Evolutionary conservation across 35 echinoderm and acorn worm genomes (phyloP), one percentile per base, ranked within the genome.

Genomic region (Ophioderma brevispina): DNA sequence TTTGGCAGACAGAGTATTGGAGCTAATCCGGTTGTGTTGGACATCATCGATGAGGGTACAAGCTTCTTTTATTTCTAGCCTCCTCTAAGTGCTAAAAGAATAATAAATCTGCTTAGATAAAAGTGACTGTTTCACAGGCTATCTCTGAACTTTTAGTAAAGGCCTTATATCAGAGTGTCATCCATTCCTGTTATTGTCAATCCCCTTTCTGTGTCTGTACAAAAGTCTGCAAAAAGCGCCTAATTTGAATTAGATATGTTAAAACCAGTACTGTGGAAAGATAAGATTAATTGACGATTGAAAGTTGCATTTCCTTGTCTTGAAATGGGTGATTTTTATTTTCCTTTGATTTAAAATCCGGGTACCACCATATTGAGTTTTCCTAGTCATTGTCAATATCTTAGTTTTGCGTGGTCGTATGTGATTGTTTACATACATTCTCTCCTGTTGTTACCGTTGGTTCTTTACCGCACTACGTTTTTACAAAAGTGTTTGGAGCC

Each of bases 1-100:
- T 89, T 63, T 89, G 87, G 87, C 23, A 55, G n/a, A n/a, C n/a
- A n/a, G 32, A 25, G 13, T 28, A 89, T 82, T 75, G 35, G 37
- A 40, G 87, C 87, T 34, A 56, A 50, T 35, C 79, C 38, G 36
- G 78, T 39, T 36, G 87, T 89, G 21, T 35, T 82, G 34, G 78
- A 89, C 40, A 40, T 82, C 11, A 89, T 64, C 31, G 46, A 21
- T 13, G 23, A 25, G 78, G 87, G 31, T 82, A 82, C 55, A 89
- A 81, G 38, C 34, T 89, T 78, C 78, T 35, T 70, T 89, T 50
- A 42, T 80, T 5, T 30, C 39, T 0, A 80, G 17, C 87, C 77
- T 13, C 87, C 38, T 19, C 19, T 37, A 34, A 8, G 17, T 49
- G 33, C 8, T 39, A n/a, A 38, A 80, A 39, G 36, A 80, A 80